These are phyloP conservation scores for Anthonomus grandis DNA, from an alignment of 1,140 invertebrate species.

Conservation along the genomic window DNA sequence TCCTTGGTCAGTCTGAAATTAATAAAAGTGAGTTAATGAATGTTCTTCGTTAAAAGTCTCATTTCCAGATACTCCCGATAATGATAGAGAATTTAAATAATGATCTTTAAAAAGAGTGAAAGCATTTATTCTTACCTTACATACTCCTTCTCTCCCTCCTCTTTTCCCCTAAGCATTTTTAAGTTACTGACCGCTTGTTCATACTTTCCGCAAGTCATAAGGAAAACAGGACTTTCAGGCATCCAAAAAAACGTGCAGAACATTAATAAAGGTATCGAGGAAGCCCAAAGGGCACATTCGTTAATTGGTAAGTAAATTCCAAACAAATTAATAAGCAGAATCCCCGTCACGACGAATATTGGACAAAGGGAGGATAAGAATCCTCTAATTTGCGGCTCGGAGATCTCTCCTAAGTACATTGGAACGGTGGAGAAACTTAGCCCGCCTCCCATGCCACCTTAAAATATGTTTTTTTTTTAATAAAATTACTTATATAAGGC, in stretches of 20 bases:
- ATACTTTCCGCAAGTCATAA: slow-evolving; percentile 26
- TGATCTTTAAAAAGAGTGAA: too few relatives aligned
- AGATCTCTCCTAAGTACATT: slow-evolving; percentile 64
- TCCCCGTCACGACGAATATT: slow-evolving; percentile 54
- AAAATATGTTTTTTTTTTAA: slow-evolving; percentile 22
- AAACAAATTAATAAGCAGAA: slow-evolving; percentile 63
- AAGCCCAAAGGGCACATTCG: slow-evolving; percentile 56
- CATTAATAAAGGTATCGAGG: slow-evolving; percentile 57
- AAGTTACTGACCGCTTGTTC: slow-evolving; percentile 29
- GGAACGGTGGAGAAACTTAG: slow-evolving; percentile 61
- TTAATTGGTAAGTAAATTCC: slow-evolving; percentile 60
- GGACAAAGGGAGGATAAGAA: slow-evolving; percentile 34
- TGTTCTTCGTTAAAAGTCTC: too few relatives aligned
- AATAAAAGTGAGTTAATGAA: not conserved
- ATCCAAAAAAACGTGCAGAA: slow-evolving; percentile 53
- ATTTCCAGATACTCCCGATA: too few relatives aligned
- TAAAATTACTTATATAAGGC: not conserved
- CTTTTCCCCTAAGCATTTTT: slow-evolving; percentile 48
- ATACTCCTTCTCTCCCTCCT: slow-evolving; percentile 71
- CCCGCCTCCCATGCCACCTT: slow-evolving; percentile 63
- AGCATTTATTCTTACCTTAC: slow-evolving; percentile 19
- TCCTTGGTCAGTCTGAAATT: slow-evolving; percentile 11
- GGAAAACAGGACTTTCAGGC: slow-evolving; percentile 52
- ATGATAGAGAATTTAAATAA: slow-evolving; percentile 1
- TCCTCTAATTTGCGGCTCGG: slow-evolving; percentile 65